Percentiles rank a stretch among this genome's conserved stretches.
Conservation (phyloP, 2,888 invertebrate genomes). For the Drosophila anomelani region DNA sequence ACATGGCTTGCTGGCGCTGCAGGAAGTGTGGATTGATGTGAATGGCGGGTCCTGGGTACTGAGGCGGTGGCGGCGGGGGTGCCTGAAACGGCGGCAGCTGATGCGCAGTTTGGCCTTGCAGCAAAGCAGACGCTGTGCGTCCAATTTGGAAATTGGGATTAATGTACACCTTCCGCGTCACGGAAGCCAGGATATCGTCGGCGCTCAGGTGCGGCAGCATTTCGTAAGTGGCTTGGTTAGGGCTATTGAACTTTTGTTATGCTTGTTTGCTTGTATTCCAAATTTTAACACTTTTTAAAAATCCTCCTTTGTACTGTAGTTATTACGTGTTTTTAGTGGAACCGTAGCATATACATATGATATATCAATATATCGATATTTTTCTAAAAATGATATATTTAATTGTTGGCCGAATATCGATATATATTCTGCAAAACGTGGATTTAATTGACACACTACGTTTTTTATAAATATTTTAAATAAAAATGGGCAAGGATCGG, state of each 20-base stretch:
- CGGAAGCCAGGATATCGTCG: slow-evolving; percentile 84
- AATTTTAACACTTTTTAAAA: background rate
- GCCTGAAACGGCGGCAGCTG: slow-evolving; percentile 15
- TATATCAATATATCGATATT: no score
- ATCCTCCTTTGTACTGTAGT: slow-evolving; percentile 12
- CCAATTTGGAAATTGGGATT: slow-evolving; percentile 82
- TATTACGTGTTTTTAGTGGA: slow-evolving; percentile 24
- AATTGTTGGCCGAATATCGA: no score
- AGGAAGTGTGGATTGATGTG: slow-evolving; percentile 84
- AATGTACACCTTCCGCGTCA: slow-evolving; percentile 79
- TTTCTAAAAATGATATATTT: no score
- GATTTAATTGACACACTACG: background rate
- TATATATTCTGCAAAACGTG: slow-evolving; percentile 17
- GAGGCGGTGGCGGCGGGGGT: slow-evolving; percentile 20
- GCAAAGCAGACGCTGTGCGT: slow-evolving; percentile 10
- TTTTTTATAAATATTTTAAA: background rate
- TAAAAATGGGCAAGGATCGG: slow-evolving; percentile 66
- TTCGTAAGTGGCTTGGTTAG: background rate
- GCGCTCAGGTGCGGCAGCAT: slow-evolving; percentile 65
- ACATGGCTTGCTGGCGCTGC: slow-evolving; percentile 79
- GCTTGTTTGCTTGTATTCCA: background rate
- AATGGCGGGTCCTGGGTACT: slow-evolving; percentile 68
- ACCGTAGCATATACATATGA: background rate
- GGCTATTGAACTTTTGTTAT: background rate
- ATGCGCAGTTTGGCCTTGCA: slow-evolving; percentile 61